Percentiles rank a stretch among this genome's conserved stretches.
phyloP scores from a whole-genome alignment of 2,113 vertebrate genomes.

The Cervus canadensis region DNA sequence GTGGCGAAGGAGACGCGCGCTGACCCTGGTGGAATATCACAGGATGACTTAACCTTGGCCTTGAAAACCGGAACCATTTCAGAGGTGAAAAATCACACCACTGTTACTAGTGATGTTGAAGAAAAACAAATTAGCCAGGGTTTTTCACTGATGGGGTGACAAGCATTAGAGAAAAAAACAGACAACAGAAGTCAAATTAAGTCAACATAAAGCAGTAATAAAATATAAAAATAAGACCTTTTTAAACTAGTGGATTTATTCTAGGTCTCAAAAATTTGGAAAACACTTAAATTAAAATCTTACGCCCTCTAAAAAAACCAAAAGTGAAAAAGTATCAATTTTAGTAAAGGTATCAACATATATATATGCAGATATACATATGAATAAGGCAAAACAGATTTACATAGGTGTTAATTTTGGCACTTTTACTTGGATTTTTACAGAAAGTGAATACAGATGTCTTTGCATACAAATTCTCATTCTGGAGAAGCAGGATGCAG shows the following conservation, averaged over 20 bases:
- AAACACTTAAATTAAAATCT: conserved; percentile 23
- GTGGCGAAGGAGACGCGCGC: neutral
- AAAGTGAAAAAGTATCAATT: neutral
- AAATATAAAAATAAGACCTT: conserved; percentile 16
- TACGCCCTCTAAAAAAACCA: neutral
- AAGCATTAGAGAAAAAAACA: neutral
- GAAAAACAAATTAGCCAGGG: neutral
- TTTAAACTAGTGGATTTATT: neutral
- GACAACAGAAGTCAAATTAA: neutral
- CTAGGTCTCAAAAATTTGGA: neutral
- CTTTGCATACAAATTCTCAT: conserved; percentile 18
- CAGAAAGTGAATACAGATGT: conserved; percentile 41
- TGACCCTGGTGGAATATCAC: fast-evolving
- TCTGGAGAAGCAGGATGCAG: conserved; percentile 21
- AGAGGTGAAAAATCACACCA: neutral
- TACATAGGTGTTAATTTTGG: conserved; percentile 34
- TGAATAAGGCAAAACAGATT: neutral
- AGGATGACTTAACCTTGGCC: neutral
- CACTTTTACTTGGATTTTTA: conserved; percentile 51
- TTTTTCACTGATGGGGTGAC: neutral
- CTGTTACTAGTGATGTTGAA: neutral
- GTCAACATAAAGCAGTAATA: neutral
- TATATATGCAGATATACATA: neutral
- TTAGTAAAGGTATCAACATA: neutral
- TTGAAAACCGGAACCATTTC: neutral